These are phyloP conservation scores for Poeciliopsis occidentalis DNA, from an alignment of 2,113 vertebrate genomes.

Conservation along the genomic window DNA sequence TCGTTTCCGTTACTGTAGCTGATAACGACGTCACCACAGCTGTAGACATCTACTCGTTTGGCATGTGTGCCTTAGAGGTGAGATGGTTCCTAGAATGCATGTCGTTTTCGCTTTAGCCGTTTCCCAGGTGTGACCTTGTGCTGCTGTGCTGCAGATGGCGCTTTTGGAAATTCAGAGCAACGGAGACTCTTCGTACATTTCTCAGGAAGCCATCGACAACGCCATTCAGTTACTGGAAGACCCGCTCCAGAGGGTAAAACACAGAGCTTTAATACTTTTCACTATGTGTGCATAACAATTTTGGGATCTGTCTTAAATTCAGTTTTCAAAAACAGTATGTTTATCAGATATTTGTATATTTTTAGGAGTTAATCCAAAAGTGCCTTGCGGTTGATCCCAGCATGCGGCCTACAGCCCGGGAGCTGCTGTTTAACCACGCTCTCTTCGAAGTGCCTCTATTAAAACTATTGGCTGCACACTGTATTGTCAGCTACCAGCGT, in stretches of 20 bases:
- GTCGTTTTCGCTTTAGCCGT: background rate
- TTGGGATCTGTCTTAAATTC: background rate
- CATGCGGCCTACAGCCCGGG: conserved; percentile 89
- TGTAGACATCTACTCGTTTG: conserved; percentile 98
- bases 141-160: conserved; percentile 86
- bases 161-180: conserved; percentile 97
- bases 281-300: background rate
- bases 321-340: background rate
- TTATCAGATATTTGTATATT: background rate
- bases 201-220: conserved; percentile 93
- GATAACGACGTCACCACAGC: conserved; percentile 94
- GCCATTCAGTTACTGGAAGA: conserved; percentile 96
- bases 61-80: conserved; percentile 98
- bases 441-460: conserved; percentile 95
- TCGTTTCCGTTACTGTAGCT: conserved; percentile 58
- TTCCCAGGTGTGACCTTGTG: background rate
- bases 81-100: conserved; percentile 49
- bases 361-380: conserved; percentile 94
- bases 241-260: conserved; percentile 91
- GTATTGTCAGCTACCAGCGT: conserved; percentile 95
- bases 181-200: conserved; percentile 92
- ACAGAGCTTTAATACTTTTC: background rate
- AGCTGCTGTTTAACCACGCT: conserved; percentile 94
- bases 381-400: conserved; percentile 90
- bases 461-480: conserved; percentile 94